Conservation (phyloP, 2,888 invertebrate genomes). For the Magallana nippona region DNA sequence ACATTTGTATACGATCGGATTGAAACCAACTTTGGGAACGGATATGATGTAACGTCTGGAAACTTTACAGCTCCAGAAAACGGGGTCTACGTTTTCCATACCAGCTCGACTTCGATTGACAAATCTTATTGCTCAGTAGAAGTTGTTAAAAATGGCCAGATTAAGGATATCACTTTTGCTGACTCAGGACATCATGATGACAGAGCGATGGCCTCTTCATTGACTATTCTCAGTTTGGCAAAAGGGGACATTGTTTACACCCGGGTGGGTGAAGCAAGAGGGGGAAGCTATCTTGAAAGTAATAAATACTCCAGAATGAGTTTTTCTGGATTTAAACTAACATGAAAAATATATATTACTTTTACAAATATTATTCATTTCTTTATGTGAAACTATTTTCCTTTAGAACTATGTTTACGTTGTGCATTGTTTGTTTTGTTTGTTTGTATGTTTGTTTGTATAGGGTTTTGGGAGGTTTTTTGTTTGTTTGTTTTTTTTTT, state of each 20-base stretch:
- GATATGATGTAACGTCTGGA: slow-evolving; percentile 33
- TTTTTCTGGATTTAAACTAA: slow-evolving; percentile 31
- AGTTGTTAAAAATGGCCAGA: slow-evolving; percentile 9
- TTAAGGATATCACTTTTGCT: slow-evolving; percentile 22
- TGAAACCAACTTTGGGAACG: slow-evolving; percentile 28
- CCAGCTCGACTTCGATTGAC: background rate
- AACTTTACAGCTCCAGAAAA: slow-evolving; percentile 25
- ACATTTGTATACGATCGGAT: slow-evolving; percentile 33
- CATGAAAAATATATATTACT: background rate
- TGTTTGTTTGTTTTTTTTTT: too few relatives aligned
- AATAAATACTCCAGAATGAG: background rate
- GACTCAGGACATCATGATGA: slow-evolving; percentile 26
- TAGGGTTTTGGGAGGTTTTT: too few relatives aligned
- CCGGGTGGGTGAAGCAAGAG: background rate
- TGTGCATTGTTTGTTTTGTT: too few relatives aligned
- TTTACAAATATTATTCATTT: too few relatives aligned
- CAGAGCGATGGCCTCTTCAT: background rate
- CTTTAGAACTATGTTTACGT: too few relatives aligned
- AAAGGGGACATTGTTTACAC: slow-evolving; percentile 19
- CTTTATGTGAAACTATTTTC: too few relatives aligned
- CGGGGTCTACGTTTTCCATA: slow-evolving; percentile 35
- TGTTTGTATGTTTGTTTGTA: too few relatives aligned
- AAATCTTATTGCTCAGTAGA: slow-evolving; percentile 21
- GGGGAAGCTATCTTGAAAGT: slow-evolving; percentile 8
- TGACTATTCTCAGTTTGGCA: slow-evolving; percentile 22